phyloP scores from a whole-genome alignment of 2,888 invertebrate genomes.

The Brachynemurus nebulosus region DNA sequence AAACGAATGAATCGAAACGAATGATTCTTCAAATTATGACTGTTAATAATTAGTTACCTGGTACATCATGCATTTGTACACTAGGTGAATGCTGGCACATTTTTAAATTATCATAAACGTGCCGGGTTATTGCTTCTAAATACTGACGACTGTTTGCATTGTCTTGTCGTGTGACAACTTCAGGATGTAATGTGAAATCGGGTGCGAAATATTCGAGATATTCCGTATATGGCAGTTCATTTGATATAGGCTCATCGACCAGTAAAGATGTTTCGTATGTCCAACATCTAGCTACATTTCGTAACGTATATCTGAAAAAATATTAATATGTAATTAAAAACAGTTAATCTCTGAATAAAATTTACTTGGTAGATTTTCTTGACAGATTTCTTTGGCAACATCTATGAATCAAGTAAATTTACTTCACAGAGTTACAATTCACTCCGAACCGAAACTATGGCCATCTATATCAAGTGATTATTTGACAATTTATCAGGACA shows the following conservation, averaged over 20 bases:
- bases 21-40: too few relatives aligned
- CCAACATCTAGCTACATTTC: constrained; percentile 98
- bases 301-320: constrained; percentile 83
- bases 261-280: constrained; percentile 94
- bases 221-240: constrained; percentile 91
- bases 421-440: too few relatives aligned
- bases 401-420: too few relatives aligned
- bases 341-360: too few relatives aligned
- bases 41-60: constrained; percentile 47
- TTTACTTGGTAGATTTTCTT: too few relatives aligned
- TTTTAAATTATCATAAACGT: constrained; percentile 85
- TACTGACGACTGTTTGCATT: constrained; percentile 96
- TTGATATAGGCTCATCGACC: constrained; percentile 83
- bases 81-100: constrained; percentile 88
- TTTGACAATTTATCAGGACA: too few relatives aligned
- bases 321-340: too few relatives aligned
- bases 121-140: constrained; percentile 77
- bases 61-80: constrained; percentile 95
- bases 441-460: too few relatives aligned
- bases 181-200: constrained; percentile 91
- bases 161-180: constrained; percentile 71
- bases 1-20: too few relatives aligned
- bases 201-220: constrained; percentile 96
- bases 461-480: too few relatives aligned
- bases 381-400: too few relatives aligned